A percentile compares a stretch with the other conserved stretches of the same genome.
These are phyloP conservation scores for Pollenia labialis DNA, from an alignment of 2,888 invertebrate genomes.

Conservation along the genomic window DNA sequence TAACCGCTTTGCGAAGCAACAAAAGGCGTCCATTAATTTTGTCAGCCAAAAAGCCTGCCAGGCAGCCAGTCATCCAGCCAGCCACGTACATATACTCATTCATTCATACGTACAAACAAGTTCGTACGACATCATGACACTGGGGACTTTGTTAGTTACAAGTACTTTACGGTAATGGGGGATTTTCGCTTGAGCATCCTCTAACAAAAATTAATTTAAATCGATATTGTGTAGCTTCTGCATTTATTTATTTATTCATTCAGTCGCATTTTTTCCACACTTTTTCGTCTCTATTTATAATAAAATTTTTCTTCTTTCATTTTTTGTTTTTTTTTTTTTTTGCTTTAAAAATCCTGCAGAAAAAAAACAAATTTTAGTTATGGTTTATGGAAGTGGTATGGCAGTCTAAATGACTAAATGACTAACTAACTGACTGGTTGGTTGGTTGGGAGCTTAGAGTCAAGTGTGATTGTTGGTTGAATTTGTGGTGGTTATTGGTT, in stretches of 20 bases:
- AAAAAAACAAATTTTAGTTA: slow-evolving; percentile 51
- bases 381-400: slow-evolving; percentile 51
- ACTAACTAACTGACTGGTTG: not conserved
- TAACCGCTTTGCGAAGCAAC: slow-evolving; percentile 43
- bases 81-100: slow-evolving; percentile 62
- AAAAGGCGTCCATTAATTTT: slow-evolving; percentile 53
- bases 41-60: slow-evolving; percentile 59
- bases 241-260: slow-evolving; percentile 56
- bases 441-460: not conserved
- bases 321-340: slow-evolving; percentile 30
- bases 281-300: slow-evolving; percentile 66
- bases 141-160: slow-evolving; percentile 80
- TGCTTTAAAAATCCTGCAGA: slow-evolving; percentile 15
- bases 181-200: slow-evolving; percentile 84
- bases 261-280: slow-evolving; percentile 56
- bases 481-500: slow-evolving; percentile 61
- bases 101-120: slow-evolving; percentile 74
- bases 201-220: slow-evolving; percentile 84
- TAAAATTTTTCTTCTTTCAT: slow-evolving; percentile 53
- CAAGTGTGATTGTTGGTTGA: slow-evolving; percentile 52
- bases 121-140: slow-evolving; percentile 79
- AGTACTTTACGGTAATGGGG: slow-evolving; percentile 84
- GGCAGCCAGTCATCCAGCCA: slow-evolving; percentile 56
- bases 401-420: slow-evolving; percentile 6
- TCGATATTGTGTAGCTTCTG: slow-evolving; percentile 81